Base-by-base conservation (phyloP, 2,113 vertebrate species). In the Nicator chloris region DNA sequence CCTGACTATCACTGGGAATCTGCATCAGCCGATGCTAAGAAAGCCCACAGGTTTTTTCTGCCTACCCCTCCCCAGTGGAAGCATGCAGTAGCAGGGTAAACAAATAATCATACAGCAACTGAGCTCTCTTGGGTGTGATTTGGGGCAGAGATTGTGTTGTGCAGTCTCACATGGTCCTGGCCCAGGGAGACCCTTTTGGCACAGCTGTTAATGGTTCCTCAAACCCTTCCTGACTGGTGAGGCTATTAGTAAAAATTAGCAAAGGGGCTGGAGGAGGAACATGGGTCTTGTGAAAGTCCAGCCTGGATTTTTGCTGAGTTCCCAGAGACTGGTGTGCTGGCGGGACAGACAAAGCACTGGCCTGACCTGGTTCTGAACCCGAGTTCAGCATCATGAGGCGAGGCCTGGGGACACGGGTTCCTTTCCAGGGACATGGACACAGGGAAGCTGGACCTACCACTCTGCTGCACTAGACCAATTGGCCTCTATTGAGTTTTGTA, bases 261-360 rank as follows among this genome's bases (percentile, higher is more conserved):
- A 11, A 90, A 70, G 47, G 14, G 17, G 24, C 18, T 92, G 60
- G 7, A 81, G 44, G 27, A 47, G 72, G 39, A 45, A 44, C 2
- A 1, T 12, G 23, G 21, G 4, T 73, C 35, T 56, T 27, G 50
- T 30, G 73, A 60, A 90, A 53, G 33, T 30, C 12, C 60, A 70
- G 33, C 6, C 8, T 35, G 2, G 2, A 3, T 70, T 82, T 82
- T n/a, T 40, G 4, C 60, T 61, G 50, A 23, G 50, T n/a, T 20
- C 21, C 31, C 33, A 9, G 27, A 19, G 42, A 4, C 6, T 0
- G 2, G 4, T 30, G 53, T 33, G 45, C 35, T 51, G 30, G 21
- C 1, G 0, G 21, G 12, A 56, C 30, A 33, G 28, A 6, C 6
- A 6, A 22, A 69, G 35, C 26, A 27, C 33, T 0, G 2, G 19